Conservation (phyloP, 2,888 invertebrate species). For the Zaprionus bogoriensis region DNA sequence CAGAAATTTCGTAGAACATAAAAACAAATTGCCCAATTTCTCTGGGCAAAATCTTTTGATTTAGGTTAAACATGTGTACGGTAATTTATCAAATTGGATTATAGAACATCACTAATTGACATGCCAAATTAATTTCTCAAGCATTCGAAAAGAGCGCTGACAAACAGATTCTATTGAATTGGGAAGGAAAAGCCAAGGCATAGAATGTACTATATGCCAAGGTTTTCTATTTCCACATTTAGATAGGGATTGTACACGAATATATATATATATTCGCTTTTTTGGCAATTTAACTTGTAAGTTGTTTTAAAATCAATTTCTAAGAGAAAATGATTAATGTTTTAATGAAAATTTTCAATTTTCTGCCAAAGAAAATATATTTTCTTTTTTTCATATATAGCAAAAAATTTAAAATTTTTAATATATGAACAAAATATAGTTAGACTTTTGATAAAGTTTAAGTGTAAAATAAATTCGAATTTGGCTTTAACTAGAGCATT, state of each 20-base stretch:
- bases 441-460: neutral
- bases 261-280: too few species aligned
- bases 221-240: too few species aligned
- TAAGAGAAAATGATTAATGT: neutral
- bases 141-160: neutral
- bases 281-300: neutral
- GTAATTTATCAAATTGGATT: conserved; percentile 43
- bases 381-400: too few species aligned
- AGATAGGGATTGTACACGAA: too few species aligned
- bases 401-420: too few species aligned
- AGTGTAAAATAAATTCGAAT: too few species aligned
- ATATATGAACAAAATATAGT: too few species aligned
- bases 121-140: conserved; percentile 3
- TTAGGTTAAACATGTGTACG: conserved; percentile 40
- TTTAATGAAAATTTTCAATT: neutral
- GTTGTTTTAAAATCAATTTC: neutral
- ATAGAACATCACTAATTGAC: conserved; percentile 19
- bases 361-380: too few species aligned
- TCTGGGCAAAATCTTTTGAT: neutral
- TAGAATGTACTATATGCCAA: too few species aligned
- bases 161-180: neutral
- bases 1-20: conserved; percentile 26
- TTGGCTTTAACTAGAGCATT: neutral
- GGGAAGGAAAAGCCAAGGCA: neutral
- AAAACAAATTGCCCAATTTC: conserved; percentile 47